Percentiles rank a stretch among this genome's conserved stretches.
Conservation (phyloP, 2,797 vertebrate species). For the Arrhamphus sclerolepis region DNA sequence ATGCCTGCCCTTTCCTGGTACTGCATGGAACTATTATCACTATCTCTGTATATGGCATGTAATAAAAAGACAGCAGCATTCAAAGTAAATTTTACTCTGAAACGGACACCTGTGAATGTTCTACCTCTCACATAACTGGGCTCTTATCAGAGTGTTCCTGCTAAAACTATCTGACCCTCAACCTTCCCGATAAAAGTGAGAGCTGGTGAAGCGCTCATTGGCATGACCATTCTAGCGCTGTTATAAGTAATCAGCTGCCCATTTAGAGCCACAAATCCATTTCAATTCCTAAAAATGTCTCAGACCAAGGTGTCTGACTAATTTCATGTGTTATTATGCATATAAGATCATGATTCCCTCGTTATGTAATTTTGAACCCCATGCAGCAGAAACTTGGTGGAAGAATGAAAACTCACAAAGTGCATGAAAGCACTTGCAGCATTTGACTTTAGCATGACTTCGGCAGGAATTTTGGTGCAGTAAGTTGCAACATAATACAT, state of each 20-base stretch:
- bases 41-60: conserved; percentile 5
- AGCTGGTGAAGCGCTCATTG: too few species aligned
- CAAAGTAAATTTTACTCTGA: neutral
- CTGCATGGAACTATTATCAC: neutral
- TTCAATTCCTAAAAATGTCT: too few species aligned
- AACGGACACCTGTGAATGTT: neutral
- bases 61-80: conserved; percentile 17
- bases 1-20: neutral
- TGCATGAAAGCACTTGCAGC: too few species aligned
- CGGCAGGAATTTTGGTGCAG: neutral
- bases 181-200: conserved; percentile 5
- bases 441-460: neutral
- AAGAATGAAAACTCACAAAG: too few species aligned
- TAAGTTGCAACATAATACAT: neutral
- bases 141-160: conserved; percentile 25
- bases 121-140: neutral
- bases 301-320: too few species aligned
- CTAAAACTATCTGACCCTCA: conserved; percentile 1
- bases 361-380: too few species aligned
- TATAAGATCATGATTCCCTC: too few species aligned
- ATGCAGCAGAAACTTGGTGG: too few species aligned
- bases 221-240: neutral
- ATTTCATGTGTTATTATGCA: too few species aligned
- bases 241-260: neutral
- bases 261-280: conserved; percentile 3